Evolutionary conservation across 2,888 invertebrate genomes (phyloP).

Genomic region (Priocnemis perturbator): DNA sequence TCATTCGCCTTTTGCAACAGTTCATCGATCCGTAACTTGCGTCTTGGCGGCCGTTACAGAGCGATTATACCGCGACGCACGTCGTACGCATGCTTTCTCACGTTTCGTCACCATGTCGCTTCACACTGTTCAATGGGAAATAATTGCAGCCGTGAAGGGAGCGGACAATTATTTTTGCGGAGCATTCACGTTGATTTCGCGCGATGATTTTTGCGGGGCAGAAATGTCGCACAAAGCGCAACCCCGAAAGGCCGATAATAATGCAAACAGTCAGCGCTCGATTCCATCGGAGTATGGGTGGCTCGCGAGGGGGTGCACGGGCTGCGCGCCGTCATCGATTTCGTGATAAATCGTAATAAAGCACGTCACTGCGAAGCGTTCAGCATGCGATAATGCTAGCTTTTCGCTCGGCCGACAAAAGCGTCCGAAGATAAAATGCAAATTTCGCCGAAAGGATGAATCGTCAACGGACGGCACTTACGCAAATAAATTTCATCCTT

Average conservation of each 20-base stretch:
- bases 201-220: too few species aligned
- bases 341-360: slow-evolving; percentile 34
- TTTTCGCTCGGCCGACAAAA: slow-evolving; percentile 30
- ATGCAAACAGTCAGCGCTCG: slow-evolving; percentile 2
- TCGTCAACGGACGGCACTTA: slow-evolving; percentile 12
- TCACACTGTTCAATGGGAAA: too few species aligned
- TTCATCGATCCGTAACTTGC: background rate
- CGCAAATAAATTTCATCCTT: slow-evolving; percentile 37
- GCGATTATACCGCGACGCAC: too few species aligned
- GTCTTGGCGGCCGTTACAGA: too few species aligned
- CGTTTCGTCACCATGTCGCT: too few species aligned
- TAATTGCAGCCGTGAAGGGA: too few species aligned
- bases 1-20: background rate
- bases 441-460: slow-evolving; percentile 24
- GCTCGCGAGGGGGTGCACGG: background rate
- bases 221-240: too few species aligned
- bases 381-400: slow-evolving; percentile 31
- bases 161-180: too few species aligned
- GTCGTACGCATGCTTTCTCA: too few species aligned
- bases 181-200: too few species aligned
- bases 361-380: slow-evolving; percentile 23
- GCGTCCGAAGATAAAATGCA: slow-evolving; percentile 33
- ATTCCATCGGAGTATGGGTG: background rate
- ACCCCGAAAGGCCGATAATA: background rate
- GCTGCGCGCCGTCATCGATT: slow-evolving; percentile 14